These are phyloP conservation scores for Microdon myrmicae DNA, from an alignment of 2,888 invertebrate genomes.

Conservation along the genomic window DNA sequence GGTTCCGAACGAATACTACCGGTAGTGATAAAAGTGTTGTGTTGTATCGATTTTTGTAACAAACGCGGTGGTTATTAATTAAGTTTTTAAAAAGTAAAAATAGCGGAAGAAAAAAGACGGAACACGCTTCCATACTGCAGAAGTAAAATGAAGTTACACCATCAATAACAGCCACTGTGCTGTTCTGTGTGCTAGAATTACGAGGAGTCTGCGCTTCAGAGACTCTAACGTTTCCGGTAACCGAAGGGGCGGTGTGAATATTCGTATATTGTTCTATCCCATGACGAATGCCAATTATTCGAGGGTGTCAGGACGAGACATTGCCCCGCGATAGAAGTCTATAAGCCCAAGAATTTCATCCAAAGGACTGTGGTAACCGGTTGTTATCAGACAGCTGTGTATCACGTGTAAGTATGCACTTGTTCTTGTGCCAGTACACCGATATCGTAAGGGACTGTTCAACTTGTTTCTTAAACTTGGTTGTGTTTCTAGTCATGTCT, in stretches of 20 bases:
- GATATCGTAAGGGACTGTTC: conserved; percentile 20
- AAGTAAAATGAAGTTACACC: conserved; percentile 11
- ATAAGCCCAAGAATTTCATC: conserved; percentile 15
- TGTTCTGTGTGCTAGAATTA: too few relatives aligned
- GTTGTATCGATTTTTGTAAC: conserved; percentile 44
- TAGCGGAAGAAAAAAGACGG: too few relatives aligned
- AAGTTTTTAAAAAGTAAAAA: too few relatives aligned
- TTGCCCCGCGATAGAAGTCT: conserved; percentile 13
- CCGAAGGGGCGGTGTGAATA: conserved; percentile 29
- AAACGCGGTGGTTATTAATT: conserved; percentile 32
- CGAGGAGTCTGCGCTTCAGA: conserved; percentile 38
- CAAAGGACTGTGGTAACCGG: conserved; percentile 39
- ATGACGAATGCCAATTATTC: conserved; percentile 28
- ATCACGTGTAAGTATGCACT: conserved; percentile 28
- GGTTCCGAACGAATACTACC: too few relatives aligned
- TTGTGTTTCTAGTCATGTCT: conserved; percentile 41
- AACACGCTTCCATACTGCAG: conserved; percentile 20
- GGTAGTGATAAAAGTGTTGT: conserved; percentile 35
- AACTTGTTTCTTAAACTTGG: conserved; percentile 23
- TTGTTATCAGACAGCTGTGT: conserved; percentile 36
- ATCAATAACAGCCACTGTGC: conserved; percentile 1
- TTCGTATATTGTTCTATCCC: conserved; percentile 19
- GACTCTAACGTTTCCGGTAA: conserved; percentile 21
- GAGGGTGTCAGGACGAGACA: conserved; percentile 6
- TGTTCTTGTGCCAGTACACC: conserved; percentile 11